Conservation (phyloP, 2,113 vertebrate species). For the Corythaixoides concolor region DNA sequence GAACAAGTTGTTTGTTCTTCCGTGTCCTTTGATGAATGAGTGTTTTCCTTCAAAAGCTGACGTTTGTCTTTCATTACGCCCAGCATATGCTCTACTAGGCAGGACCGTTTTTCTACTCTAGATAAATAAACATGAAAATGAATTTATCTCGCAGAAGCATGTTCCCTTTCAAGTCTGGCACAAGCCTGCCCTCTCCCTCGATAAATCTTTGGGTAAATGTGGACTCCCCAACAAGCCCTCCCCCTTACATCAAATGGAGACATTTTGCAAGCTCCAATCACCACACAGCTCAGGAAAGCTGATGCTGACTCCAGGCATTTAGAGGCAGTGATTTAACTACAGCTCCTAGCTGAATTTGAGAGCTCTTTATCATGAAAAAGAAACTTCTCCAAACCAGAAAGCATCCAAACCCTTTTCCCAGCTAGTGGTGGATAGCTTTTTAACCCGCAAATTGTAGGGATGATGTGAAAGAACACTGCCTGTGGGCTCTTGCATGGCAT, state of each 20-base stretch:
- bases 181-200: slow-evolving; percentile 25
- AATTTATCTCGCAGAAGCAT: slow-evolving; percentile 65
- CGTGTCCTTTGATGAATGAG: slow-evolving; percentile 40
- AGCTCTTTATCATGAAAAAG: slow-evolving; percentile 17
- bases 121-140: slow-evolving; percentile 70
- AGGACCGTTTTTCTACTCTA: slow-evolving; percentile 55
- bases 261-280: slow-evolving; percentile 7
- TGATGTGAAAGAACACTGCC: not conserved
- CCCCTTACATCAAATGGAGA: slow-evolving; percentile 1
- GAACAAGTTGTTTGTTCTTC: slow-evolving; percentile 63
- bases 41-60: slow-evolving; percentile 67
- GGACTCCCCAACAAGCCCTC: not conserved
- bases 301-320: not conserved
- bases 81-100: slow-evolving; percentile 65
- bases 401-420: not conserved
- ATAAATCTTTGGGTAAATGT: slow-evolving; percentile 57
- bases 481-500: not conserved
- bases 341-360: not conserved
- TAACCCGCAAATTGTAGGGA: not conserved
- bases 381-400: slow-evolving; percentile 7
- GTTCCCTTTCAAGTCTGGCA: slow-evolving; percentile 66
- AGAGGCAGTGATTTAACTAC: not conserved
- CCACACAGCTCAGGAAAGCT: not conserved
- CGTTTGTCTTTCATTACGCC: slow-evolving; percentile 67
- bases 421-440: not conserved